These are phyloP conservation scores for Paralvinella palmiformis DNA, from an alignment of 1,140 invertebrate genomes.

Conservation along the genomic window DNA sequence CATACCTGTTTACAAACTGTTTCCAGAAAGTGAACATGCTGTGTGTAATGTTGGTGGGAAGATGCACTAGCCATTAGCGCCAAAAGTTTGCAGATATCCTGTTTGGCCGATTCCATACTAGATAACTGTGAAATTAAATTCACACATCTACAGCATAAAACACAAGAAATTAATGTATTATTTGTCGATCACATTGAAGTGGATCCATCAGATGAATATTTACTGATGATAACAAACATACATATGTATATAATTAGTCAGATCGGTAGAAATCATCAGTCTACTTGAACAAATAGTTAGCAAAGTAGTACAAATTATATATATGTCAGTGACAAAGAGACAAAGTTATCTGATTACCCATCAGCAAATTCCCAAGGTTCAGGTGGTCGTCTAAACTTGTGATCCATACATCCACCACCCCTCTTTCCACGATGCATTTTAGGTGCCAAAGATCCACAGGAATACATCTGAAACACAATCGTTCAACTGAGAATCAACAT, in stretches of 20 bases:
- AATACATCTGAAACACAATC: slow-evolving; percentile 52
- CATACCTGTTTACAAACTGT: slow-evolving; percentile 54
- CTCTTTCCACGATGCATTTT: slow-evolving; percentile 53
- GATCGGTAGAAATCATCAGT: not conserved
- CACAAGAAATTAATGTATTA: no score
- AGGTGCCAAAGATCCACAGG: slow-evolving; percentile 57
- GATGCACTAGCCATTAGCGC: slow-evolving; percentile 49
- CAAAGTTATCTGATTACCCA: slow-evolving; percentile 45
- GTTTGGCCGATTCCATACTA: slow-evolving; percentile 36
- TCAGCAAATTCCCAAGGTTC: slow-evolving; percentile 59
- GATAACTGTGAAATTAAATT: slow-evolving; percentile 49
- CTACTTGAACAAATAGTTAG: not conserved
- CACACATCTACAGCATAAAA: slow-evolving; percentile 17
- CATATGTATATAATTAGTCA: no score
- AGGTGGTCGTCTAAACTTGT: slow-evolving; percentile 51
- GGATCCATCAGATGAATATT: no score
- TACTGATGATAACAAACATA: no score
- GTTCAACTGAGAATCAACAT: slow-evolving; percentile 3
- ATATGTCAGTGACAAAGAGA: no score
- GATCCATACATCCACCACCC: slow-evolving; percentile 53
- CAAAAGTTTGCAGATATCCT: slow-evolving; percentile 37
- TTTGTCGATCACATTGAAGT: no score
- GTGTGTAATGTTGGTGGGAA: slow-evolving; percentile 51
- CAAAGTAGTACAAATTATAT: no score
- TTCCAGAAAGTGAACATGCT: slow-evolving; percentile 54